phyloP scores from a whole-genome alignment of 2,797 vertebrate species.

The Aeoliscus strigatus region DNA sequence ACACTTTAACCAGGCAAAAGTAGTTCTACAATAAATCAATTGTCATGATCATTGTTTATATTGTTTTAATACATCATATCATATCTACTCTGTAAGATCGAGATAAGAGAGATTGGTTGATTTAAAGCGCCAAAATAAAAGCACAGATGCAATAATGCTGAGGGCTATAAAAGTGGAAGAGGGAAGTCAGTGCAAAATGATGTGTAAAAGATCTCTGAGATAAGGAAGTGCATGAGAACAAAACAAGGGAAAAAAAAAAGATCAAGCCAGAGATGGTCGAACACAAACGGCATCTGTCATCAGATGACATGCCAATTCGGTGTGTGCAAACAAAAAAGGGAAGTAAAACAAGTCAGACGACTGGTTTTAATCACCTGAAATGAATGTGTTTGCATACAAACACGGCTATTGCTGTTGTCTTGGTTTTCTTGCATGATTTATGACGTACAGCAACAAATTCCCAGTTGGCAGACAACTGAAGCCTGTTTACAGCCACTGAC shows the following conservation, averaged over 20 bases:
- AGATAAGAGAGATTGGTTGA: conserved; percentile 4
- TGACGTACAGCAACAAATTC: conserved; percentile 28
- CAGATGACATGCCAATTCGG: neutral
- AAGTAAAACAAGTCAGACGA: neutral
- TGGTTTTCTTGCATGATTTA: conserved; percentile 10
- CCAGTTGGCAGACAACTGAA: conserved; percentile 26
- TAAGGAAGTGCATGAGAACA: neutral
- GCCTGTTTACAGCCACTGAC: conserved; percentile 31
- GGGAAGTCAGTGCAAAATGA: neutral
- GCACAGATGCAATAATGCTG: neutral
- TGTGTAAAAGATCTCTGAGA: neutral
- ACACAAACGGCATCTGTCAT: neutral
- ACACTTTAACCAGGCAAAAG: too few relatives aligned
- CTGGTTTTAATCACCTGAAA: neutral
- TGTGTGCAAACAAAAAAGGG: neutral
- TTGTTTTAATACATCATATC: too few relatives aligned
- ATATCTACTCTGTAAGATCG: neutral
- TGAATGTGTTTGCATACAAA: conserved; percentile 1
- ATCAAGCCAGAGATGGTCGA: neutral
- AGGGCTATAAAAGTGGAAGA: neutral
- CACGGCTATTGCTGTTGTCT: conserved; percentile 1
- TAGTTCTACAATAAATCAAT: too few relatives aligned
- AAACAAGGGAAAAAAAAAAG: neutral
- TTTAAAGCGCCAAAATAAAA: too few relatives aligned
- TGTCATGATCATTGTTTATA: too few relatives aligned